Base-by-base conservation (phyloP, 1,140 invertebrate genomes). In the Sitobion miscanthi region DNA sequence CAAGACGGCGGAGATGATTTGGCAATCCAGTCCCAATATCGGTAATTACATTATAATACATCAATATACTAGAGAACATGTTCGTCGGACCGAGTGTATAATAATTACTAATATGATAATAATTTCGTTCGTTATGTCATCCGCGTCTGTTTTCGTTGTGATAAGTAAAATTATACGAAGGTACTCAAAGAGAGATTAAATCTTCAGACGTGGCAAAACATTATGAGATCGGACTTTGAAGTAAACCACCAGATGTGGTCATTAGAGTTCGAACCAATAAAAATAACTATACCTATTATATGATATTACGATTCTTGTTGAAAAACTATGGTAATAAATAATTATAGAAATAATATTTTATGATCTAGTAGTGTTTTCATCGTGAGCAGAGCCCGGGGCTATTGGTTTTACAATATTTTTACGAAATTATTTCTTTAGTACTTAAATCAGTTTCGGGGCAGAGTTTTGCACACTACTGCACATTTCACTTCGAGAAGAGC, bases 1-100 rank as follows among this genome's bases (percentile, higher is more conserved):
- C 1, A 97, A 97, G 95, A 96, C 95, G 1, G 96, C 98, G 95
- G 98, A 99, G 95, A 97, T 98, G 95, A 95, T 99, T 7, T 99
- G 98, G 98, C 95, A 97, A 94, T 97, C 95, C 94, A 97, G 97
- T 96, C 96, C 97, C 57, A 96, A 96, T 94, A 95, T 97, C 85
- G 91, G 91, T 93, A 93, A 85, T 69, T 47, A 86, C 21, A 83
- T 54, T 77, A 17, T n/a, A n/a, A 20, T n/a, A n/a, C 4, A 77
- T 17, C 14, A 17, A 35, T n/a, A n/a, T 69, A 14, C 6, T n/a
- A 69, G 11, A 69, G 62, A 69, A 69, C 25, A 30, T 62, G 25
- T 62, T 62, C 8, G 5, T 62, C 57, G 8, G 25, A 30, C 25
- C 25, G 25, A 62, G 47, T 49, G 47, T 49, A 11, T 21, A 20